Conservation (phyloP, 2,113 vertebrate genomes). For the Notarius quadriscutis region DNA sequence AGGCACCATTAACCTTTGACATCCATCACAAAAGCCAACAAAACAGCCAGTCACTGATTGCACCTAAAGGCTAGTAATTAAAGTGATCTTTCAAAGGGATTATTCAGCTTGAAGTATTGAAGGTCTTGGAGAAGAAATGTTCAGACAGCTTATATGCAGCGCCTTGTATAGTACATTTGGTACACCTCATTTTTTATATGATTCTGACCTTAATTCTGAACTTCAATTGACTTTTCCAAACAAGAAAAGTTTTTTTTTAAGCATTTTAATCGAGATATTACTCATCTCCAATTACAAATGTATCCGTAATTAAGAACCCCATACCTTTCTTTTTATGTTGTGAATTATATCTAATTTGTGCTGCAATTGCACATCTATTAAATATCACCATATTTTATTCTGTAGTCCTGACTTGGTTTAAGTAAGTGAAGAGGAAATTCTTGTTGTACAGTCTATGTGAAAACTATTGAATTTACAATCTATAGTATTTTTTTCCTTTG, state of each 20-base stretch:
- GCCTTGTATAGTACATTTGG: background rate
- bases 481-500: background rate
- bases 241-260: background rate
- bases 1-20: background rate
- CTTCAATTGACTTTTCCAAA: background rate
- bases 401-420: background rate
- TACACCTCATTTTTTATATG: background rate
- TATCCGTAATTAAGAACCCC: background rate
- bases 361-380: background rate
- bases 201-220: background rate
- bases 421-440: background rate
- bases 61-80: background rate
- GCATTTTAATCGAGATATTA: background rate
- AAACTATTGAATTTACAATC: background rate
- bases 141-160: background rate
- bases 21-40: background rate
- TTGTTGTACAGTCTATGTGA: background rate
- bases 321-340: background rate
- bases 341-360: background rate
- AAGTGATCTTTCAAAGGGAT: background rate
- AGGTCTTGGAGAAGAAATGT: background rate
- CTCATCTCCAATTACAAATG: background rate
- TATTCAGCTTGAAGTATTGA: background rate
- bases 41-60: background rate
- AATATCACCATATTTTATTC: background rate